Conservation (phyloP, 2,113 vertebrate genomes). For the Anolis carolinensis region DNA sequence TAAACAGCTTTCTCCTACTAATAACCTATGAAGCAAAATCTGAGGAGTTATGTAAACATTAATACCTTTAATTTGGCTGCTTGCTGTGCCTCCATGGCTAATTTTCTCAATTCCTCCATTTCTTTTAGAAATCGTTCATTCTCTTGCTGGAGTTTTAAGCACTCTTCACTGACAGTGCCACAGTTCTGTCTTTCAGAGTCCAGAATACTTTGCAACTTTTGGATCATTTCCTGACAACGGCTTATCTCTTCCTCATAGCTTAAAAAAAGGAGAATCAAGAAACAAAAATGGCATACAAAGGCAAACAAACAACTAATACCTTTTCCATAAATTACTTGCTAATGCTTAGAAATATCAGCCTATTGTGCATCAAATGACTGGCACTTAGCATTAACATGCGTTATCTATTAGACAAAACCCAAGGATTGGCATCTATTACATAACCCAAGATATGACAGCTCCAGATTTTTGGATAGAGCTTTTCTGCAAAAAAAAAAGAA, state of each 20-base stretch:
- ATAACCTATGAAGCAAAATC: neutral
- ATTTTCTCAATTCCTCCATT: conserved; percentile 83
- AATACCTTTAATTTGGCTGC: conserved; percentile 89
- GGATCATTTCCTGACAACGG: conserved; percentile 84
- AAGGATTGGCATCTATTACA: neutral
- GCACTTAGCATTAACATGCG: neutral
- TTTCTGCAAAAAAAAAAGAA: no score
- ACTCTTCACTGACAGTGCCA: conserved; percentile 85
- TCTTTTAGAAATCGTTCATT: conserved; percentile 86
- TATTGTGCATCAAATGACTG: neutral
- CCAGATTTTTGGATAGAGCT: no score
- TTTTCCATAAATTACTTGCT: conserved; percentile 6
- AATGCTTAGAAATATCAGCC: neutral
- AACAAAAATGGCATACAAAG: neutral
- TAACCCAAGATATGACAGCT: neutral
- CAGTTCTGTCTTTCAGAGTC: conserved; percentile 83
- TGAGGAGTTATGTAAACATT: neutral
- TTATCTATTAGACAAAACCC: neutral
- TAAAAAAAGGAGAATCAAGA: conserved; percentile 29
- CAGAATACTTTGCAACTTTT: conserved; percentile 82
- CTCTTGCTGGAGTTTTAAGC: conserved; percentile 88
- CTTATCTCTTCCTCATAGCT: conserved; percentile 89
- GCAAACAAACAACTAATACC: neutral
- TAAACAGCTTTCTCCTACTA: neutral
- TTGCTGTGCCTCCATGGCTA: conserved; percentile 78